Percentiles rank a stretch among this genome's conserved stretches.
Evolutionary conservation across 1,140 invertebrate species (phyloP).

Genomic region (Orchesella cincta): DNA sequence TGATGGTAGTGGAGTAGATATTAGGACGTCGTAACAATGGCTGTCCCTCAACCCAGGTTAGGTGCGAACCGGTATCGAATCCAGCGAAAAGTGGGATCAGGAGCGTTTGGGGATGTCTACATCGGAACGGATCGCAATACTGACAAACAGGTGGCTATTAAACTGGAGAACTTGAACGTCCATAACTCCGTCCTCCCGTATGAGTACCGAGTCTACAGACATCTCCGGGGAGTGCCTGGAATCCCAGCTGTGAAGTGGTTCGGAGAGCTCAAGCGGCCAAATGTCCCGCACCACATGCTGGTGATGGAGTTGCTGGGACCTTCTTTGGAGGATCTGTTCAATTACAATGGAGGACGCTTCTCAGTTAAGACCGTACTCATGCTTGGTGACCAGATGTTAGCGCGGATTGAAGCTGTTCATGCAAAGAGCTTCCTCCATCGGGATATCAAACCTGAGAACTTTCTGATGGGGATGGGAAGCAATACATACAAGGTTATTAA

Average conservation of each 20-base stretch:
- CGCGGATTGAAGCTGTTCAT: slow-evolving; percentile 91
- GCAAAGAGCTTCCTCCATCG: slow-evolving; percentile 95
- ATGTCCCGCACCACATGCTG: slow-evolving; percentile 90
- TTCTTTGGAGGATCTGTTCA: slow-evolving; percentile 93
- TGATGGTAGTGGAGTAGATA: too few relatives aligned
- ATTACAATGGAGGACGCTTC: slow-evolving; percentile 92
- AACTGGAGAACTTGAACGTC: slow-evolving; percentile 87
- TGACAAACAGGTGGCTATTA: slow-evolving; percentile 78
- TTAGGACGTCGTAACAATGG: too few relatives aligned
- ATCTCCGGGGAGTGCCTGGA: slow-evolving; percentile 89
- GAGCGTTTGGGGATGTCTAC: not conserved
- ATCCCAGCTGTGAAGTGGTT: slow-evolving; percentile 80
- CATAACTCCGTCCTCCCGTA: slow-evolving; percentile 93
- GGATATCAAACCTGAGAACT: slow-evolving; percentile 95
- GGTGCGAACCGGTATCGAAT: too few relatives aligned
- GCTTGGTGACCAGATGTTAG: slow-evolving; percentile 91
- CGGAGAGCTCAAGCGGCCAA: slow-evolving; percentile 86
- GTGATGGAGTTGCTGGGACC: slow-evolving; percentile 96
- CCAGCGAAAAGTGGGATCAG: slow-evolving; percentile 7
- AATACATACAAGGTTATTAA: slow-evolving; percentile 81
- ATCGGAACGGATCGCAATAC: not conserved
- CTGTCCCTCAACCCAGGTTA: too few relatives aligned
- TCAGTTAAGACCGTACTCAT: slow-evolving; percentile 96
- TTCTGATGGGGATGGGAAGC: slow-evolving; percentile 94
- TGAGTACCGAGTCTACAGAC: slow-evolving; percentile 90